phyloP scores from a whole-genome alignment of 2,113 vertebrate genomes.

The Isurus oxyrinchus region DNA sequence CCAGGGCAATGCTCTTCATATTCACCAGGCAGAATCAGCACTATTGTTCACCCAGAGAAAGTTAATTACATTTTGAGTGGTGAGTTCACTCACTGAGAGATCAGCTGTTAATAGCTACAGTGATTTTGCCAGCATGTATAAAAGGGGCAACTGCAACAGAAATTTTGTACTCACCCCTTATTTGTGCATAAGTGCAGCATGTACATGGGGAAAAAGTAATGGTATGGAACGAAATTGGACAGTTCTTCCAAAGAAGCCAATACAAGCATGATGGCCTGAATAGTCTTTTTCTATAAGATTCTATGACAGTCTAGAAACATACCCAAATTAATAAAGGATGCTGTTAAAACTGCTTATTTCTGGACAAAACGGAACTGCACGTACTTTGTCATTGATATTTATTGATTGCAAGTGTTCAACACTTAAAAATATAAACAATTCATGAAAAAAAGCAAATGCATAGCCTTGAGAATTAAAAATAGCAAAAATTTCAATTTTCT shows the following conservation, averaged over 20 bases:
- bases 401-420: conserved; percentile 29
- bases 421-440: conserved; percentile 11
- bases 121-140: too few species aligned
- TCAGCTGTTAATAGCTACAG: too few species aligned
- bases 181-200: not conserved
- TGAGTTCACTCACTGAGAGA: not conserved
- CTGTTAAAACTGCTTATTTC: not conserved
- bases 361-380: not conserved
- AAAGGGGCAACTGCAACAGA: not conserved
- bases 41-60: too few species aligned
- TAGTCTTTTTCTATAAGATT: not conserved
- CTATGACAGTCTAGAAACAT: not conserved
- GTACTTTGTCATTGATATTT: not conserved
- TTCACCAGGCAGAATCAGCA: not conserved
- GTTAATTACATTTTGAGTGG: not conserved
- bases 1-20: not conserved
- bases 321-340: not conserved
- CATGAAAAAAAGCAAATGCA: conserved; percentile 16
- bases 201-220: not conserved
- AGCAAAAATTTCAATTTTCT: conserved; percentile 22
- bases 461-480: not conserved
- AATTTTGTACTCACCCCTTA: not conserved
- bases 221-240: not conserved
- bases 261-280: not conserved
- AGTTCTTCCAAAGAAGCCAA: not conserved